These are phyloP conservation scores for Maconellicoccus hirsutus DNA, from an alignment of 1,140 invertebrate species.

Conservation along the genomic window DNA sequence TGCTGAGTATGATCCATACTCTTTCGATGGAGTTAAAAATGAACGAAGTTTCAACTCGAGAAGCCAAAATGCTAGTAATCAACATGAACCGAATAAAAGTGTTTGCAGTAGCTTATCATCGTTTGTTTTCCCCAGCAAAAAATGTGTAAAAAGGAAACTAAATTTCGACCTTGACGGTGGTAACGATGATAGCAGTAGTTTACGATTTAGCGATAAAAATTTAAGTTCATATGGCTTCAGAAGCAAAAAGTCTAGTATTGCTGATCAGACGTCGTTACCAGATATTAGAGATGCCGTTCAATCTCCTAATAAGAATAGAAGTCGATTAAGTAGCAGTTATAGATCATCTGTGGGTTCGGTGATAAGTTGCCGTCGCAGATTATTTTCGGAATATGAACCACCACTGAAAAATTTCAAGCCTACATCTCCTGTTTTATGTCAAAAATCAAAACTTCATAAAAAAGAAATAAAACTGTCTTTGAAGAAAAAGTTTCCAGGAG, in stretches of 20 bases:
- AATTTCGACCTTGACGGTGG: background rate
- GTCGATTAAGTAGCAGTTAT: background rate
- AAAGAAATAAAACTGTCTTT: background rate
- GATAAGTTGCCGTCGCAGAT: background rate
- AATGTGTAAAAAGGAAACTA: slow-evolving; percentile 6
- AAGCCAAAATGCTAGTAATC: background rate
- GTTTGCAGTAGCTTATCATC: background rate
- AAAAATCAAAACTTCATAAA: background rate
- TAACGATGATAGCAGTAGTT: background rate
- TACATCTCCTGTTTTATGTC: background rate
- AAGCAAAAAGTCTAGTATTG: background rate
- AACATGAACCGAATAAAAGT: background rate
- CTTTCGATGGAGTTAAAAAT: background rate
- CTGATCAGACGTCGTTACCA: background rate
- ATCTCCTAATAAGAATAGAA: background rate
- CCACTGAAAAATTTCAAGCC: background rate
- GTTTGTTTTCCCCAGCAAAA: background rate
- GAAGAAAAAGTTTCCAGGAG: background rate
- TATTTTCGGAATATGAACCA: background rate
- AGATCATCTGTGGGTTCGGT: background rate
- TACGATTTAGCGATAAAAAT: background rate
- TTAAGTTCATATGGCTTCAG: background rate
- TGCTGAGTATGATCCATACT: background rate
- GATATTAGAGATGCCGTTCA: background rate
- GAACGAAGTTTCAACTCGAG: background rate